Evolutionary conservation across 2,888 invertebrate species (phyloP), one percentile per base, ranked within the genome.

Genomic region (Rambutsinella grinnellia): DNA sequence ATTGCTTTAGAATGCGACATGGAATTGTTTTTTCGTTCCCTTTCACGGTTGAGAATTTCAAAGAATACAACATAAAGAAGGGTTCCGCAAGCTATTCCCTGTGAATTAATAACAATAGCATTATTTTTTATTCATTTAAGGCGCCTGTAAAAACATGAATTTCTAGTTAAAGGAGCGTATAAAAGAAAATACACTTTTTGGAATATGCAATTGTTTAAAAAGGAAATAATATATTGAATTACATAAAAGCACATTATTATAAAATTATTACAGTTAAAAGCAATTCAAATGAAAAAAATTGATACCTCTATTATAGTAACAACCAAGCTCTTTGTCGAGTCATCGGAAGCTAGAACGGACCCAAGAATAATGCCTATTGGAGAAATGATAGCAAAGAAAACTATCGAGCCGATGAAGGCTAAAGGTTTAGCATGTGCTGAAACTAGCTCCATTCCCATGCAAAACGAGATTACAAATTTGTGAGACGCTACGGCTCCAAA

Each of bases 61-160:
- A 97, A 97, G 88, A 97, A 97, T n/a, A 97, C 96, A 17, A 98
- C 95, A 88, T 97, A 98, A 2, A 98, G 88, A 53, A 98, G 90
- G 0, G 97, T 97, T 15, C 97, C 98, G 56, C 94, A 92, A 0
- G 97, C 97, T 74, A 97, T 87, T 2, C 96, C 96, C 88, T 97
- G 93, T 83, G 54, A 83, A 69, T 54, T 77, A 24, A 23, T 19
- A 13, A 56, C 24, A 56, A 56, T 10, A 21, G 24, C 26, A 56
- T 21, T 56, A n/a, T n/a, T n/a, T n/a, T n/a, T n/a, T n/a, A n/a
- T n/a, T n/a, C n/a, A n/a, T n/a, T n/a, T n/a, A n/a, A n/a, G n/a
- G n/a, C n/a, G n/a, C n/a, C n/a, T n/a, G n/a, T n/a, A n/a, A n/a
- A n/a, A n/a, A n/a, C n/a, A n/a, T n/a, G n/a, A n/a, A n/a, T n/a